phyloP scores from a whole-genome alignment of 2,113 vertebrate species.

The Chaetops frenatus region DNA sequence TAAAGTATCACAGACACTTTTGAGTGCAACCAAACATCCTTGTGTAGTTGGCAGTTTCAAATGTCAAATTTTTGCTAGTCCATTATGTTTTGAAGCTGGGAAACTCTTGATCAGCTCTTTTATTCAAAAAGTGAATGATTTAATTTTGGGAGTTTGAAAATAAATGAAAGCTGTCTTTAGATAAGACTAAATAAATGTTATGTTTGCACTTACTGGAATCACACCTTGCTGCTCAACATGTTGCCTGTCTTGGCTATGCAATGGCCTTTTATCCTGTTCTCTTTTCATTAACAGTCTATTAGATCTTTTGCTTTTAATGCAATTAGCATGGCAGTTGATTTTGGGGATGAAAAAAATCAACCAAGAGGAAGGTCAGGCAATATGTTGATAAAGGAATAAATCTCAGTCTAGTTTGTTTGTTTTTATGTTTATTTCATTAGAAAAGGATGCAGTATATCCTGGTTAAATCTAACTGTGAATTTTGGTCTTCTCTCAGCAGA shows the following conservation, averaged over 20 bases:
- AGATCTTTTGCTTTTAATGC: background rate
- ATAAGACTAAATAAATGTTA: background rate
- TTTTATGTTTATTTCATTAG: background rate
- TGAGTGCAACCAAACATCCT: background rate
- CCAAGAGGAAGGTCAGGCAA: background rate
- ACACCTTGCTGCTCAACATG: background rate
- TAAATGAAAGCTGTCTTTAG: background rate
- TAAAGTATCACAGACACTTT: background rate
- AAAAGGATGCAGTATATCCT: background rate
- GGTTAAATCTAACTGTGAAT: background rate
- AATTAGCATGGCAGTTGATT: background rate
- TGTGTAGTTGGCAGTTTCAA: background rate
- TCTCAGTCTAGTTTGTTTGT: background rate
- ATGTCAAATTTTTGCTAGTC: background rate
- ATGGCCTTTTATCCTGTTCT: background rate
- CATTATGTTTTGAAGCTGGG: background rate
- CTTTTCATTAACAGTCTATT: background rate
- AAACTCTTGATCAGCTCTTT: background rate
- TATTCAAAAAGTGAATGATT: background rate
- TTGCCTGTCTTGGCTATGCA: background rate
- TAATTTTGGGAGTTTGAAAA: background rate
- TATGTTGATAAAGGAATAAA: background rate
- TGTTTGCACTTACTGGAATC: background rate
- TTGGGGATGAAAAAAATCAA: background rate
- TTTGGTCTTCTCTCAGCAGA: background rate